These are phyloP conservation scores for Agonopterix heracliana DNA, from an alignment of 2,888 invertebrate species.

Conservation along the genomic window DNA sequence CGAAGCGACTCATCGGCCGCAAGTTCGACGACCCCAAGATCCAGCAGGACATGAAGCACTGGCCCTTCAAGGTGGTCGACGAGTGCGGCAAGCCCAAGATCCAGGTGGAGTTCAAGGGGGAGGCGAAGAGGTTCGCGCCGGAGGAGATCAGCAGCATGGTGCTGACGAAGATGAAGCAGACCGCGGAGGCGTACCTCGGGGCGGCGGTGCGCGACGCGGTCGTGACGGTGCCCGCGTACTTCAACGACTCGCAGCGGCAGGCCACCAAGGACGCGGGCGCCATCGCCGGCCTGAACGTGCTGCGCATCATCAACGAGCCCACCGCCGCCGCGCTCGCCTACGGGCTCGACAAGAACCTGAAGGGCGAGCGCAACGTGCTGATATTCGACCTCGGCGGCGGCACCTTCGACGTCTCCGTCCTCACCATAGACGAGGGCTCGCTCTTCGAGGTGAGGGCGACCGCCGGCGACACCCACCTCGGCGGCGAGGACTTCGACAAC, in stretches of 20 bases:
- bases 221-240: constrained; percentile 51
- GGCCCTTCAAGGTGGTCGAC: constrained; percentile 82
- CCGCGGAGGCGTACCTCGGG: constrained; percentile 40
- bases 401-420: constrained; percentile 91
- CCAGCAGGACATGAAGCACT: constrained; percentile 83
- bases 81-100: constrained; percentile 78
- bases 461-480: constrained; percentile 83
- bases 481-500: constrained; percentile 81
- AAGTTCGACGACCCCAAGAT: constrained; percentile 80
- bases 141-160: constrained; percentile 82
- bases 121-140: constrained; percentile 74
- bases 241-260: constrained; percentile 28
- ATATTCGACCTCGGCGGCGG: constrained; percentile 84
- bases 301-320: constrained; percentile 81
- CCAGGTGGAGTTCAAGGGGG: constrained; percentile 76
- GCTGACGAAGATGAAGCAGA: constrained; percentile 35
- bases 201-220: constrained; percentile 78
- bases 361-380: constrained; percentile 79
- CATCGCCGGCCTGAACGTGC: constrained; percentile 78
- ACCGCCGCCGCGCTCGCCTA: constrained; percentile 88
- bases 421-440: constrained; percentile 88
- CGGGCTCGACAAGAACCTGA: constrained; percentile 81
- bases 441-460: constrained; percentile 84
- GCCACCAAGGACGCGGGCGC: constrained; percentile 89
- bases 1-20: constrained; percentile 85